phyloP scores from a whole-genome alignment of 2,113 vertebrate genomes.

The Nothocercus julius region DNA sequence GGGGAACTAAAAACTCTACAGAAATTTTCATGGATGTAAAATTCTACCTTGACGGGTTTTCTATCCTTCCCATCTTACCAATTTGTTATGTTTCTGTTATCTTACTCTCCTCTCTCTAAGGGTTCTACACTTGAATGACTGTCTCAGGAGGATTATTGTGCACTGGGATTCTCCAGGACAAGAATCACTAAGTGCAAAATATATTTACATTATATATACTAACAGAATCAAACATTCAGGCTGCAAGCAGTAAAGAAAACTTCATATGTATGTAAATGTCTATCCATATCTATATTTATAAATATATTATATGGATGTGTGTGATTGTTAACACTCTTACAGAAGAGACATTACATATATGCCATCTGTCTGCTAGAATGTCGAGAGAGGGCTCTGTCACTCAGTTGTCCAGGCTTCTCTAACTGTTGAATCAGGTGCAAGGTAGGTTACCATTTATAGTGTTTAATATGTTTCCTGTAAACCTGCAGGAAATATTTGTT shows the following conservation, averaged over 20 bases:
- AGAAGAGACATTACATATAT: neutral
- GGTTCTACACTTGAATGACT: neutral
- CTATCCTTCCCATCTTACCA: neutral
- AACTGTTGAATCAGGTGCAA: conserved; percentile 44
- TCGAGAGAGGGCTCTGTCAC: neutral
- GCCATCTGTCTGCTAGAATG: neutral
- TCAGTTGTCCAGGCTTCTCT: conserved; percentile 3
- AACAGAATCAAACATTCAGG: neutral
- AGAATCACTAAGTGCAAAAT: neutral
- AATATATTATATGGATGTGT: neutral
- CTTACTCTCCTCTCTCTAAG: neutral
- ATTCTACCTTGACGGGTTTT: neutral
- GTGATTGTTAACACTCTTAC: neutral
- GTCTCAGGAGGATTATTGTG: neutral
- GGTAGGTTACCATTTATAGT: conserved; percentile 66
- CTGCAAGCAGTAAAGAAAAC: neutral
- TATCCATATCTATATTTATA: neutral
- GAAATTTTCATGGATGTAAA: neutral
- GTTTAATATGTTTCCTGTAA: conserved; percentile 76
- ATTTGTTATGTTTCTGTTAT: neutral
- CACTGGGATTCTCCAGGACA: neutral
- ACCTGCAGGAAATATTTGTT: conserved; percentile 76
- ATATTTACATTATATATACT: neutral
- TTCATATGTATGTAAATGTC: neutral
- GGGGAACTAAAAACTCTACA: neutral